These are phyloP conservation scores for Bucorvus abyssinicus DNA, from an alignment of 2,797 vertebrate genomes.

Conservation along the genomic window DNA sequence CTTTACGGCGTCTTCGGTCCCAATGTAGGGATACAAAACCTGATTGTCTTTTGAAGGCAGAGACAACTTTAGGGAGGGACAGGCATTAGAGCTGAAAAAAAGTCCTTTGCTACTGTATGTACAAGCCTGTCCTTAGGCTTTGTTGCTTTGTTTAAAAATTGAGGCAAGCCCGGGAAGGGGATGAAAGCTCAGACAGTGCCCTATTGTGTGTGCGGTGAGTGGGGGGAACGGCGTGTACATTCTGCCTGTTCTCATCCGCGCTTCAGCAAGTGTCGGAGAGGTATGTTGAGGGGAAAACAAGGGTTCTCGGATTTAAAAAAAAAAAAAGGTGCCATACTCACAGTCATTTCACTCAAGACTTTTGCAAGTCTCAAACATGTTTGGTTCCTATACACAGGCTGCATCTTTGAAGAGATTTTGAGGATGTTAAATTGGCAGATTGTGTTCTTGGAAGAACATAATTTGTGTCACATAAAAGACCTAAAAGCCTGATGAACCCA, in stretches of 20 bases:
- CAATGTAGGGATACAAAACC: not conserved
- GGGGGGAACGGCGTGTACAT: not conserved
- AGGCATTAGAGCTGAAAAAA: not conserved
- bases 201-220: not conserved
- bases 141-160: conserved; percentile 12
- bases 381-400: not conserved
- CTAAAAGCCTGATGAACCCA: not conserved
- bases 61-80: not conserved
- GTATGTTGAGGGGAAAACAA: not conserved
- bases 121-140: conserved; percentile 3
- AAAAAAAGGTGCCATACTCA: not conserved
- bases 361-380: not conserved
- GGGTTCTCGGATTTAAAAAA: not conserved
- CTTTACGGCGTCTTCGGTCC: not conserved
- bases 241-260: not conserved
- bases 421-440: not conserved
- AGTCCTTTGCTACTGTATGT: not conserved
- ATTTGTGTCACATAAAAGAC: not conserved
- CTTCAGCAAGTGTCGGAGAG: not conserved
- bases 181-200: not conserved
- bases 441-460: not conserved
- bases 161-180: not conserved
- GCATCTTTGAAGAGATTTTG: not conserved
- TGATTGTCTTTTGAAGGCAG: not conserved
- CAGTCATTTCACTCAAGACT: not conserved